Evolutionary conservation across 2,797 vertebrate genomes (phyloP).

Genomic region (Chrysocyon brachyurus): DNA sequence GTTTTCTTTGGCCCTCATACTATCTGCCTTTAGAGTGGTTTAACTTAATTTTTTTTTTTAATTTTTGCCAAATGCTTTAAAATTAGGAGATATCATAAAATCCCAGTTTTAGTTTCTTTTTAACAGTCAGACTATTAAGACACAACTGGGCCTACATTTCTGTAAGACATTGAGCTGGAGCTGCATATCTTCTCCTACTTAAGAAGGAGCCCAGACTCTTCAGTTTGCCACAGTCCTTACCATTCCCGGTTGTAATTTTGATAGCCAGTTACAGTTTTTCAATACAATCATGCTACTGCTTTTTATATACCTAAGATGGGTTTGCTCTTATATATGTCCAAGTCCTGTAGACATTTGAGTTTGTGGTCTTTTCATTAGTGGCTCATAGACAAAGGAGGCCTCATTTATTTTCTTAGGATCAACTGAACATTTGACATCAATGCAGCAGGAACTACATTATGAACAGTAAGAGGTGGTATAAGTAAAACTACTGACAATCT

Average conservation of each 20-base stretch:
- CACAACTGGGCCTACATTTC: not conserved
- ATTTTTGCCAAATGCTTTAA: not conserved
- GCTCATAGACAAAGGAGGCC: not conserved
- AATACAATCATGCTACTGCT: not conserved
- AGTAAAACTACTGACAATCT: not conserved
- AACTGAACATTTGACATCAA: not conserved
- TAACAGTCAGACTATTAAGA: not conserved
- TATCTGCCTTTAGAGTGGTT: not conserved
- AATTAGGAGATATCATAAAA: not conserved
- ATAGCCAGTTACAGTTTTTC: not conserved
- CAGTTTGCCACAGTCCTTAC: not conserved
- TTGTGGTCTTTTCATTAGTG: not conserved
- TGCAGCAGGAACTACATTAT: not conserved
- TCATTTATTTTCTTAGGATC: slow-evolving; percentile 6
- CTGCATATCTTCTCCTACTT: not conserved
- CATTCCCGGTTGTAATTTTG: not conserved
- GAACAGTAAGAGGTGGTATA: not conserved
- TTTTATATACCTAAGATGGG: not conserved
- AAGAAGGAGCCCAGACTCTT: not conserved
- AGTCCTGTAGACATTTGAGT: not conserved
- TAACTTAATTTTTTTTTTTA: not conserved
- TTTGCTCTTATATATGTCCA: not conserved
- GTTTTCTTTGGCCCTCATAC: not conserved
- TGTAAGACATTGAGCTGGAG: not conserved
- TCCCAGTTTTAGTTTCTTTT: not conserved